phyloP scores from a whole-genome alignment of 2,797 vertebrate genomes.

The Rhodeus uyekii region DNA sequence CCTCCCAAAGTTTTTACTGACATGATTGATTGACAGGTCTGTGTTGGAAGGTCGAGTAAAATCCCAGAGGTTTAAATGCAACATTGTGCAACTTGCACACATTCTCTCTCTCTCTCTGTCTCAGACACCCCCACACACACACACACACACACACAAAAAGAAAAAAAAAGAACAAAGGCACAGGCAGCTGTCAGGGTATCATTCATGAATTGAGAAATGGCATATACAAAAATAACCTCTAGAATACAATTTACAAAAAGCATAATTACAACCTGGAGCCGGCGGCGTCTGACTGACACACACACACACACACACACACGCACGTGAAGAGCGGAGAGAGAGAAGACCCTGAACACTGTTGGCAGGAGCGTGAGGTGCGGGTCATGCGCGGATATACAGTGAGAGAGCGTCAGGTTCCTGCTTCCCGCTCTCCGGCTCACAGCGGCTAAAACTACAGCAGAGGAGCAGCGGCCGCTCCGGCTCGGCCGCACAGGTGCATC shows the following conservation, averaged over 20 bases:
- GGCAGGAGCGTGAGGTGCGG: too few relatives aligned
- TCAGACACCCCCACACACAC: not conserved
- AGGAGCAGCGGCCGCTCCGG: too few relatives aligned
- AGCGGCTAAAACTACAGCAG: constrained; percentile 69
- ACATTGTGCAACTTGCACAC: constrained; percentile 22
- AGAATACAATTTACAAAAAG: constrained; percentile 97
- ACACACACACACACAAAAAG: constrained; percentile 2
- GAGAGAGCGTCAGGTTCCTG: too few relatives aligned
- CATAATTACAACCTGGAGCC: constrained; percentile 92
- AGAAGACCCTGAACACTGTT: constrained; percentile 77
- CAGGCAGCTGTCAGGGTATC: constrained; percentile 79
- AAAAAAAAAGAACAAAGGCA: constrained; percentile 95
- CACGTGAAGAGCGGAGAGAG: constrained; percentile 62
- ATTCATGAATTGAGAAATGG: constrained; percentile 64
- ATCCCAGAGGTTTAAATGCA: constrained; percentile 78
- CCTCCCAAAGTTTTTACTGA: constrained; percentile 79
- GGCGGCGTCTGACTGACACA: constrained; percentile 76
- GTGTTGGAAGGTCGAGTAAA: constrained; percentile 58
- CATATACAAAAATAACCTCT: constrained; percentile 99
- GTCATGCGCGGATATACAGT: too few relatives aligned
- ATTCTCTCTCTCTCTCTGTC: not conserved
- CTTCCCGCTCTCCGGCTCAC: too few relatives aligned
- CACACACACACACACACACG: not conserved
- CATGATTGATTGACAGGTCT: constrained; percentile 84
- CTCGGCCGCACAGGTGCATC: constrained; percentile 74